phyloP scores from a whole-genome alignment of 2,113 vertebrate genomes.

The Pristiophorus japonicus region DNA sequence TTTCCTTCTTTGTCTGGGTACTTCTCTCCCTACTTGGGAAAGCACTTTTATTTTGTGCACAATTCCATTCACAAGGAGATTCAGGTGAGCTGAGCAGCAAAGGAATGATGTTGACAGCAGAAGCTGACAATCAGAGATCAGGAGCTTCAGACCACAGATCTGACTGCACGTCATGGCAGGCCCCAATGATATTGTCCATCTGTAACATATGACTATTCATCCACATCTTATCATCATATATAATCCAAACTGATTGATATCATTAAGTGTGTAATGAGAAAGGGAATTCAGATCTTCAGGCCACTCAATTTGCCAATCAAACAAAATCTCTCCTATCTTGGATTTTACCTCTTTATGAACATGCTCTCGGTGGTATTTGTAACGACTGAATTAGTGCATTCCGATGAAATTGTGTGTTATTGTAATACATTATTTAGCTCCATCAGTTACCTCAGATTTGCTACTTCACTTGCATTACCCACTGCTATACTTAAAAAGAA shows the following conservation, averaged over 20 bases:
- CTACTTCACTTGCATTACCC: background rate
- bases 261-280: background rate
- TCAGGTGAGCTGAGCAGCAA: background rate
- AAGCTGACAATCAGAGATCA: background rate
- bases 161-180: background rate
- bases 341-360: background rate
- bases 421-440: background rate
- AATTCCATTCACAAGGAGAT: background rate
- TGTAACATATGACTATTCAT: background rate
- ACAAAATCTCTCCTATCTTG: background rate
- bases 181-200: background rate
- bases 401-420: background rate
- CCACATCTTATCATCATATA: background rate
- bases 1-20: background rate
- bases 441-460: background rate
- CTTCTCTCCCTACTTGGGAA: background rate
- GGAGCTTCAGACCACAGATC: background rate
- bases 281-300: background rate
- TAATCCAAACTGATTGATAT: background rate
- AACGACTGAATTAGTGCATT: background rate
- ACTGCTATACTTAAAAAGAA: background rate
- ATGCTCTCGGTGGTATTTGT: background rate
- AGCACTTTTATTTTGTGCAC: background rate
- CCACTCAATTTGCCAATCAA: background rate
- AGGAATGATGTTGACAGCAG: background rate